Base-by-base conservation (phyloP, 2,888 invertebrate species). In the Melinaea marsaeus region DNA sequence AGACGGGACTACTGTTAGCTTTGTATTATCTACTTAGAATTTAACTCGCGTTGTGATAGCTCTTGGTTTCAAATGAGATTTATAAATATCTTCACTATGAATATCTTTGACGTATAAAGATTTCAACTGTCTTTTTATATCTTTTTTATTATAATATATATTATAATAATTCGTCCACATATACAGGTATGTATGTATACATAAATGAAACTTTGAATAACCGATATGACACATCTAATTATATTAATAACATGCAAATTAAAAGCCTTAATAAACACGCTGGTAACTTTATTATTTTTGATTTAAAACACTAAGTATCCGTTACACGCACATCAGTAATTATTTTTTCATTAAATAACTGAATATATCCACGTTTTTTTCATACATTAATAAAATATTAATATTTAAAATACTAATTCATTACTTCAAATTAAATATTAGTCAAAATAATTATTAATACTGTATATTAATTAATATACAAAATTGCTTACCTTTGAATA, bases 21-120 rank as follows among this genome's bases (percentile, higher is more conserved):
- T 66, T 61, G 61, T 55, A 63, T 66, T 63, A 66, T 63, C 66
- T 63, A 61, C 63, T 66, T 63, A 66, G 57, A 61, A 66, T 63
- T 63, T 66, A 66, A 63, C 57, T 59, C 66, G 54, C 51, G 59
- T 56, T 59, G 55, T 60, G 57, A 65, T 65, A 61, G 46, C 58
- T 61, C 62, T 61, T 60, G 58, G 63, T 62, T 47, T 58, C 46
- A 58, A 66, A 63, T 63, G 45, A 22, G 63, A 63, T 63, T 66
- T 61, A 63, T 61, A 59, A 57, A 61, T 34, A 61, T 47, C 45
- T 46, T 37, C 51, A 13, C 22, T 51, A 9, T 51, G 51, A 51
- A 22, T 59, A 56, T 22, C 47, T 57, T 57, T 57, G 55, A 61
- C 34, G 37, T 57, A 57, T 61, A 35, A 57, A 48, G n/a, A 22